Conservation (phyloP, 2,797 vertebrate species). For the Pristis pectinata region DNA sequence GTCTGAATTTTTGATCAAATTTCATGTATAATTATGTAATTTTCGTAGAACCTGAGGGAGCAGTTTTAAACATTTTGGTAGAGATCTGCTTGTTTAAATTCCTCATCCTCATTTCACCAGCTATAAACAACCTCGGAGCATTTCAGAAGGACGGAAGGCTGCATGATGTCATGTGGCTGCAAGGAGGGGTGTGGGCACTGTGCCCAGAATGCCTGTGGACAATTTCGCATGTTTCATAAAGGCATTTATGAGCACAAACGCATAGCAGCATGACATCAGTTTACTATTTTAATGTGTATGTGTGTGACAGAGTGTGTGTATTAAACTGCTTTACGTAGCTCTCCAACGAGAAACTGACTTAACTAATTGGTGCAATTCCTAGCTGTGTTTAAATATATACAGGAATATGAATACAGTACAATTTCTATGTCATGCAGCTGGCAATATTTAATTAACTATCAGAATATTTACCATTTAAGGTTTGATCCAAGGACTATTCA, state of each 20-base stretch:
- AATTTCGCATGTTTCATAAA: conserved; percentile 19
- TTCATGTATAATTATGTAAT: neutral
- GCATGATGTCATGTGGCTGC: neutral
- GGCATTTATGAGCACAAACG: neutral
- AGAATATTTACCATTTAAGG: neutral
- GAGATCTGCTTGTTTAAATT: neutral
- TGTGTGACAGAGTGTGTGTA: too few species aligned
- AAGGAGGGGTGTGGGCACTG: neutral
- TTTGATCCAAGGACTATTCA: neutral
- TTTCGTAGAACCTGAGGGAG: neutral
- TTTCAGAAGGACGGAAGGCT: neutral
- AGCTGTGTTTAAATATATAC: neutral
- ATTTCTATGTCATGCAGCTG: neutral
- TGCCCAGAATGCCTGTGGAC: neutral
- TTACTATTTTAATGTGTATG: conserved; percentile 21
- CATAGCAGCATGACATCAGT: neutral
- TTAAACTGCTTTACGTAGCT: neutral
- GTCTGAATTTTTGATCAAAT: neutral
- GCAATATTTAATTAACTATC: neutral
- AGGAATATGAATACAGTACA: neutral
- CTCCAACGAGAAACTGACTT: neutral
- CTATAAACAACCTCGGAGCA: neutral
- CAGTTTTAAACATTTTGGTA: neutral
- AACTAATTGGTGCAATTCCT: neutral
- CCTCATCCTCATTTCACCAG: too few species aligned